Evolutionary conservation across 1,140 invertebrate species (phyloP), one percentile per base, ranked within the genome.

Genomic region (Amphibalanus amphitrite): DNA sequence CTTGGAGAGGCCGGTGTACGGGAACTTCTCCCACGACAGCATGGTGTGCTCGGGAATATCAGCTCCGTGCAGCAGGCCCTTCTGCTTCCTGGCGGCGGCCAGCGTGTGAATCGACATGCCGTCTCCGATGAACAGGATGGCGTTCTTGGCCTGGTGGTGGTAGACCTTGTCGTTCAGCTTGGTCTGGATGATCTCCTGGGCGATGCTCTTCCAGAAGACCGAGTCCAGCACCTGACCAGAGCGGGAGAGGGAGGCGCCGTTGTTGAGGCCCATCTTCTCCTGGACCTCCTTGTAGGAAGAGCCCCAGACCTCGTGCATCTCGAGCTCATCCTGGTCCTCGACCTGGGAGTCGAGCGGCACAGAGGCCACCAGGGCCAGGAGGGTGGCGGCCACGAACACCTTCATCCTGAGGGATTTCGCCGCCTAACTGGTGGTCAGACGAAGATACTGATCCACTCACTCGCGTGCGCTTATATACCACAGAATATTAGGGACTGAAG

Each of bases 121-220:
- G 80, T 92, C 90, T 0, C 89, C 90, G 6, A 92, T 83, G 75
- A 91, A 88, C 67, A 92, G 80, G 38, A 92, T 86, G n/a, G 91
- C 83, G 77, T 90, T 90, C 74, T 86, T 88, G 0, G 13, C 89
- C 70, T 72, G 67, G 26, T 71, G 70, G 64, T 65, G 64, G 64
- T n/a, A 65, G 4, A 65, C 26, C 64, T 65, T 23, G 64, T 65
- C 64, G 23, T 23, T 26, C 64, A 65, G 64, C 64, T 65, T 65
- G 64, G 64, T 65, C 23, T 23, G 26, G 64, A 65, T 65, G 23
- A 23, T 65, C 23, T 65, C 64, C 64, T 65, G 64, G 20, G 64
- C 64, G 26, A 65, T 65, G 26, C 64, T 26, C 26, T 26, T 65
- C 64, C 64, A 65, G 64, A n/a, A 65, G 64, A 26, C 26, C 23